Evolutionary conservation across 2,888 invertebrate species (phyloP).

Genomic region (Aplocera efformata): DNA sequence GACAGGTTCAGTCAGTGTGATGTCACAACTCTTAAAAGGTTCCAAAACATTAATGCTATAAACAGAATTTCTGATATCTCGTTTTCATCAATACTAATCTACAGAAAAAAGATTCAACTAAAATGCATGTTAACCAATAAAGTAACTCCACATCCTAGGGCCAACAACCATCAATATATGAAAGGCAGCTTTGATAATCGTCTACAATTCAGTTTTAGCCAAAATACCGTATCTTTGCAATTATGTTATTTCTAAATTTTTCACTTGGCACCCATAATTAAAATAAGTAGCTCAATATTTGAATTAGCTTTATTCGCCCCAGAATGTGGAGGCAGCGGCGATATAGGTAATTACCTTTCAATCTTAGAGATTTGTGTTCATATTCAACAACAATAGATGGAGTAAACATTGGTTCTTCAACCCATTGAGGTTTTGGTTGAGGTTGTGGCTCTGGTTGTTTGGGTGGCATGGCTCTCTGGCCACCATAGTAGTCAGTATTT

Average conservation of each 20-base stretch:
- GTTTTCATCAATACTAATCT: too few relatives aligned
- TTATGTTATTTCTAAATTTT: too few relatives aligned
- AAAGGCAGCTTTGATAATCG: not conserved
- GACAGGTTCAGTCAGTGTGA: too few relatives aligned
- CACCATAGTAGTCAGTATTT: conserved; percentile 18
- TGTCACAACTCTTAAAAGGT: too few relatives aligned
- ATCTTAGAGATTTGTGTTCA: conserved; percentile 82
- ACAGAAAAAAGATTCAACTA: too few relatives aligned
- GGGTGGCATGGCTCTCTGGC: conserved; percentile 19
- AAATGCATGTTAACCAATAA: not conserved
- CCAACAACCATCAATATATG: conserved; percentile 3
- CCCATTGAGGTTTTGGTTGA: conserved; percentile 43
- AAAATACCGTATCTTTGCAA: too few relatives aligned
- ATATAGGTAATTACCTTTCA: conserved; percentile 67
- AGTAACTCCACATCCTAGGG: conserved; percentile 17
- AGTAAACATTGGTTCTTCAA: conserved; percentile 71
- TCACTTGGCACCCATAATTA: too few relatives aligned
- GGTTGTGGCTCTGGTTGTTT: conserved; percentile 25
- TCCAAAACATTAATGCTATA: too few relatives aligned
- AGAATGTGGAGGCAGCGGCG: conserved; percentile 15
- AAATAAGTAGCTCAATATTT: too few relatives aligned
- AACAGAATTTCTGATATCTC: too few relatives aligned
- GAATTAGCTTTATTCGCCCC: conserved; percentile 4
- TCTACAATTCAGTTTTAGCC: too few relatives aligned
- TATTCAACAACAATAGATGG: conserved; percentile 85